Conservation (phyloP, 2,888 invertebrate genomes). For the Parapristionchus giblindavisi region DNA sequence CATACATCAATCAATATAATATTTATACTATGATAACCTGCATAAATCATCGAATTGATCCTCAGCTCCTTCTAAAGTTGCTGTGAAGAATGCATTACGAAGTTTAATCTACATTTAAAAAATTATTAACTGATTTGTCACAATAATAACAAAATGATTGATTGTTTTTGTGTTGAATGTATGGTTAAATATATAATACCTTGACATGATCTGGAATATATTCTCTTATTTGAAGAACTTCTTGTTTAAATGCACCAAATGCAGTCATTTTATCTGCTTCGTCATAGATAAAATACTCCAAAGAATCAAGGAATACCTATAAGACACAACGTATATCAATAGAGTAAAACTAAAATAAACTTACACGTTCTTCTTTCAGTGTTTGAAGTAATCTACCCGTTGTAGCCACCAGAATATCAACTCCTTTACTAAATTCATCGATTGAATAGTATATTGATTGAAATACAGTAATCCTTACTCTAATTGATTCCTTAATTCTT, state of each 20-base stretch:
- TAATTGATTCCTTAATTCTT: neutral
- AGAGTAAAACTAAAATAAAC: neutral
- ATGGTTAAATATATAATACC: neutral
- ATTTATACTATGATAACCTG: neutral
- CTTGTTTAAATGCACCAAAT: slow-evolving; percentile 20
- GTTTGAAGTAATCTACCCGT: slow-evolving; percentile 5
- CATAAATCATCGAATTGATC: neutral
- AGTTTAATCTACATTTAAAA: slow-evolving; percentile 2
- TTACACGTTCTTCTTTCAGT: slow-evolving; percentile 4
- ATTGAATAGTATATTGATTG: neutral
- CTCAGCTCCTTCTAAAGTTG: slow-evolving; percentile 18
- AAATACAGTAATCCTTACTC: neutral
- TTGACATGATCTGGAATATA: slow-evolving; percentile 1
- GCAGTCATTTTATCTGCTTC: slow-evolving; percentile 33
- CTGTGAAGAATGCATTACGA: slow-evolving; percentile 22
- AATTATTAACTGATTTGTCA: neutral
- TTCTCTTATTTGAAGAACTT: neutral
- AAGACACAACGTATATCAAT: neutral
- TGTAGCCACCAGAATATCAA: slow-evolving; percentile 28
- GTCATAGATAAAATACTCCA: slow-evolving; percentile 19
- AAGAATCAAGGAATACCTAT: neutral
- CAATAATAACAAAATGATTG: too few species aligned
- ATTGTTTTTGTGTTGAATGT: neutral
- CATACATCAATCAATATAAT: neutral
- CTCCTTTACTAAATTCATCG: neutral